phyloP scores from a whole-genome alignment of 1,140 invertebrate species.

The Heliothis subflexa region DNA sequence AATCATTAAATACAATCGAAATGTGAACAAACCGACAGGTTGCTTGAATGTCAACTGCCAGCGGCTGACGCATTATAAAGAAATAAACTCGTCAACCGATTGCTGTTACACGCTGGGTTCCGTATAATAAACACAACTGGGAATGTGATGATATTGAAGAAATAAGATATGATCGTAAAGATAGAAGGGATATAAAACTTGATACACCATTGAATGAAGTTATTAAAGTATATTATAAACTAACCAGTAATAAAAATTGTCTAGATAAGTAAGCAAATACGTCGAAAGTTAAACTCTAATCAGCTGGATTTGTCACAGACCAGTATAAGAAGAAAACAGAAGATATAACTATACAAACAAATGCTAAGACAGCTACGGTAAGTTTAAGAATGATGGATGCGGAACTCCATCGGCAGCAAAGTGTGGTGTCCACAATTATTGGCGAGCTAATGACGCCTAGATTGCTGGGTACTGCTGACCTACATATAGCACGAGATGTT shows the following conservation, averaged over 20 bases:
- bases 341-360: too few species aligned
- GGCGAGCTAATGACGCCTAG: slow-evolving; percentile 41
- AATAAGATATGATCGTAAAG: too few species aligned
- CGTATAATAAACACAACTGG: slow-evolving; percentile 1
- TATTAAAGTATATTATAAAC: not conserved
- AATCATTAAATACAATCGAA: slow-evolving; percentile 25
- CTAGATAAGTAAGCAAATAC: too few species aligned
- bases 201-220: not conserved
- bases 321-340: too few species aligned
- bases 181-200: too few species aligned
- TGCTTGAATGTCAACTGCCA: slow-evolving; percentile 25
- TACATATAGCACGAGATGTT: slow-evolving; percentile 40
- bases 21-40: slow-evolving; percentile 22
- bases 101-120: not conserved
- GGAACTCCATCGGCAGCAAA: slow-evolving; percentile 25
- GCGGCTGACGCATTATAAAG: slow-evolving; percentile 24
- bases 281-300: too few species aligned
- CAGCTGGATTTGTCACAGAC: too few species aligned
- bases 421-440: slow-evolving; percentile 43
- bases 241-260: not conserved
- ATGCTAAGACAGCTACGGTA: too few species aligned
- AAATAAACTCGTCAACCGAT: slow-evolving; percentile 34
- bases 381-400: not conserved
- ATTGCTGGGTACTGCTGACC: slow-evolving; percentile 48
- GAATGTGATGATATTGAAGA: not conserved